Conservation (phyloP, 1,140 invertebrate genomes). For the Brachionus rotundiformis region DNA sequence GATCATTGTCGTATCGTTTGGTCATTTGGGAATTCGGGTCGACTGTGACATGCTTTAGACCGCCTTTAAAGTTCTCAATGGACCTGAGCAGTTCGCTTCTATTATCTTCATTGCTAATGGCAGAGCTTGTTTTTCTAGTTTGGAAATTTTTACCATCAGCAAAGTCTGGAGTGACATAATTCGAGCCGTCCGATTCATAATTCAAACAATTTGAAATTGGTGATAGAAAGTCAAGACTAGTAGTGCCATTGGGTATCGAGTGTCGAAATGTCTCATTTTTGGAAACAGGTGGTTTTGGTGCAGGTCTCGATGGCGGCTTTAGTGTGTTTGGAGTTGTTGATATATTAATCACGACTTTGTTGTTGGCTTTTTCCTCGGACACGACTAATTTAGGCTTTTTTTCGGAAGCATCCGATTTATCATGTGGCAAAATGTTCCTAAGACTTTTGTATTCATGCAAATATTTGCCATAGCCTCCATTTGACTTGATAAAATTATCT, state of each 20-base stretch:
- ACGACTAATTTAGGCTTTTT: neutral
- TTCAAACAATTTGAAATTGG: neutral
- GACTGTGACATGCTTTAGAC: neutral
- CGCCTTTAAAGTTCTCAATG: slow-evolving; percentile 41
- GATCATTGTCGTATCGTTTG: neutral
- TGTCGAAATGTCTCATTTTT: neutral
- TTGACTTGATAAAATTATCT: slow-evolving; percentile 43
- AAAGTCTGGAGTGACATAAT: neutral
- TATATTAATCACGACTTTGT: neutral
- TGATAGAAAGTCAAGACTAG: neutral
- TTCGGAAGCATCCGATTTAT: neutral
- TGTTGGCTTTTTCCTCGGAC: neutral
- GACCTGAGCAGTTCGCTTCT: slow-evolving; percentile 34
- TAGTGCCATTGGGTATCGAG: neutral
- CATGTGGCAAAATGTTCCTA: neutral
- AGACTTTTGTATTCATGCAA: slow-evolving; percentile 1
- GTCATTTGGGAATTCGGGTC: neutral
- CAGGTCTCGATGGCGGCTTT: slow-evolving; percentile 37
- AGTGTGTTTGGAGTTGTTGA: slow-evolving; percentile 16
- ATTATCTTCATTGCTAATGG: neutral
- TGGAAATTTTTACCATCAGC: neutral
- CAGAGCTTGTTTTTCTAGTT: slow-evolving; percentile 10
- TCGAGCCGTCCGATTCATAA: neutral
- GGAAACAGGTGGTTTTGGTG: slow-evolving; percentile 11
- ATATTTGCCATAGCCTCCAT: slow-evolving; percentile 39